These are phyloP conservation scores for Perognathus longimembris DNA, from an alignment of 2,113 vertebrate genomes.

Conservation along the genomic window DNA sequence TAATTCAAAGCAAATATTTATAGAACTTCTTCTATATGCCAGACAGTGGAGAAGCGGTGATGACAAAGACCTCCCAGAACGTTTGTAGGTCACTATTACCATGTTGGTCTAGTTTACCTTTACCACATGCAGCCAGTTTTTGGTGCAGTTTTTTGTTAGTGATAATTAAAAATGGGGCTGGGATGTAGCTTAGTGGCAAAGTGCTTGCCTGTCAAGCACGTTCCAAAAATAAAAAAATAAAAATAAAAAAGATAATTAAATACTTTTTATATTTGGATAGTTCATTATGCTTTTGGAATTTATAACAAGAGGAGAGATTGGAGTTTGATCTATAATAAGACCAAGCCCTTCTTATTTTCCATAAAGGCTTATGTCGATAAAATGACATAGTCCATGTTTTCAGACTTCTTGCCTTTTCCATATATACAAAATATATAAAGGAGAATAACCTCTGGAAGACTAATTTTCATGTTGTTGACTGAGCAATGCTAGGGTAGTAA, in stretches of 20 bases:
- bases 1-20: neutral
- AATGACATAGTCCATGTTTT: neutral
- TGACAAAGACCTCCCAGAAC: neutral
- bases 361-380: neutral
- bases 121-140: neutral
- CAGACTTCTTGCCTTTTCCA: conserved; percentile 15
- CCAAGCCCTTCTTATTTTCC: conserved; percentile 27
- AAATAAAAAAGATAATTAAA: too few species aligned
- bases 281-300: conserved; percentile 22
- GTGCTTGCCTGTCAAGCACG: too few species aligned
- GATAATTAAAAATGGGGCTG: neutral
- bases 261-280: neutral
- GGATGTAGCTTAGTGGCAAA: too few species aligned
- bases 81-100: neutral
- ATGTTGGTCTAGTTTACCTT: neutral
- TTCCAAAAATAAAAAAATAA: too few species aligned
- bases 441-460: neutral
- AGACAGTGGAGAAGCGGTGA: neutral
- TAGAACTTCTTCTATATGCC: neutral
- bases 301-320: neutral
- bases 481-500: neutral
- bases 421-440: neutral
- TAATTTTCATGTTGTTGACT: neutral
- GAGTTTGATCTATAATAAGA: neutral
- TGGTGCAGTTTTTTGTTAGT: neutral